Base-by-base conservation (phyloP, 2,113 vertebrate species). In the Tetrao urogallus region DNA sequence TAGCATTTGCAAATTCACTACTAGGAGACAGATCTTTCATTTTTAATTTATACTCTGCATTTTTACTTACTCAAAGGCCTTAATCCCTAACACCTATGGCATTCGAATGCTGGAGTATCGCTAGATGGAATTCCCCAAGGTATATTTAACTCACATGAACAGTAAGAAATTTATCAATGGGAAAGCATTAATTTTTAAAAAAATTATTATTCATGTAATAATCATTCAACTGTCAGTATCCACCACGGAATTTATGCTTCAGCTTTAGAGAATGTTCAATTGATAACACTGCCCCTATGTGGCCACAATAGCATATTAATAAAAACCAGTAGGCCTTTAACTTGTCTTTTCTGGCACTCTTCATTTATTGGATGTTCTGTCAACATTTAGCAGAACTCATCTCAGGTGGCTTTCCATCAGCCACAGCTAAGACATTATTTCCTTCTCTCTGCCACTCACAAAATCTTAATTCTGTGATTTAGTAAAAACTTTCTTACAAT, bases 201-300 rank as follows among this genome's bases (percentile, higher is more conserved):
- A 38, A 38, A 38, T 70, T 7, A 16, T 52, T n/a, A 45, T 4
- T 13, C 21, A 64, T 7, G 25, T 20, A 20, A 45, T 69, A 77
- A 38, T 17, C 20, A 21, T 11, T 56, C 4, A 4, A 3, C 22
- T 47, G 47, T 13, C 28, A 21, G 24, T 40, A 75, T 32, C 6
- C 14, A 32, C 1, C 3, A 0, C 0, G 54, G 45, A 60, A 67
- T 64, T 13, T 32, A 8, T 0, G 32, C 7, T n/a, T 7, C 60
- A 17, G 56, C n/a, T 58, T 5, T 3, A 1, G 24, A 36, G 42
- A 45, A 11, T 1, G 72, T 77, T 3, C 21, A 66, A 45, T 79
- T 95, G 89, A 21, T 88, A 87, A 96, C 66, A 85, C 66, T 89
- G 94, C 89, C 95, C 91, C 92, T 86, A 2, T 11, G 82, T 93